Evolutionary conservation across 1,140 invertebrate genomes (phyloP), one percentile per base, ranked within the genome.

Genomic region (Lamellibrachia luymesi): DNA sequence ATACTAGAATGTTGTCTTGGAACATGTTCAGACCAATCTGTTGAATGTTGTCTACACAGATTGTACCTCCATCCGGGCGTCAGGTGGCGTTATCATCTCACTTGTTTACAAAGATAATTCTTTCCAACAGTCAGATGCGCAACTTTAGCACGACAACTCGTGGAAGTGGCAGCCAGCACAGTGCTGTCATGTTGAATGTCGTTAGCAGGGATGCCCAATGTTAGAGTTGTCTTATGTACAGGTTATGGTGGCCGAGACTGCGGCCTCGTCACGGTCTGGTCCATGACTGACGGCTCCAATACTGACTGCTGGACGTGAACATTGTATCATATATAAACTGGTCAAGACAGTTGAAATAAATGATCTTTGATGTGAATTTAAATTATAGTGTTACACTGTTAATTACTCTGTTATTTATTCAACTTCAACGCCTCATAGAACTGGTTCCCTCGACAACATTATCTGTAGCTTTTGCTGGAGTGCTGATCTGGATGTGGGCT

Each of bases 331-430:
- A 80, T 80, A 80, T 80, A 10, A 80, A 80, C 13, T 80, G 64
- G 64, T 80, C 64, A 80, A 80, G 52, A 22, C 64, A 80, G 4
- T 10, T 80, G 64, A 80, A 80, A 80, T 80, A 80, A 80, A 80
- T 80, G 64, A 80, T 80, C 64, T 80, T 80, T 80, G 64, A 80
- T 80, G 64, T 80, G 64, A 80, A 80, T 80, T 80, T 10, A 80
- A 80, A 22, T 22, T 80, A 10, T 80, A 80, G 64, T 17, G 64
- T 80, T 80, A 17, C 13, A 22, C 64, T 80, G 64, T 80, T 80
- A 4, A 80, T 80, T 80, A 38, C 38, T 38, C 1, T 38, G 1
- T 38, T 38, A 0, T 38, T 38, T 38, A 38, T 38, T 38, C 38
- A 38, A 38, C 38, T 38, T 38, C 38, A 38, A 38, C 1, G 38